Evolutionary conservation across 2,797 vertebrate genomes (phyloP).

Genomic region (Cossypha polioptera): DNA sequence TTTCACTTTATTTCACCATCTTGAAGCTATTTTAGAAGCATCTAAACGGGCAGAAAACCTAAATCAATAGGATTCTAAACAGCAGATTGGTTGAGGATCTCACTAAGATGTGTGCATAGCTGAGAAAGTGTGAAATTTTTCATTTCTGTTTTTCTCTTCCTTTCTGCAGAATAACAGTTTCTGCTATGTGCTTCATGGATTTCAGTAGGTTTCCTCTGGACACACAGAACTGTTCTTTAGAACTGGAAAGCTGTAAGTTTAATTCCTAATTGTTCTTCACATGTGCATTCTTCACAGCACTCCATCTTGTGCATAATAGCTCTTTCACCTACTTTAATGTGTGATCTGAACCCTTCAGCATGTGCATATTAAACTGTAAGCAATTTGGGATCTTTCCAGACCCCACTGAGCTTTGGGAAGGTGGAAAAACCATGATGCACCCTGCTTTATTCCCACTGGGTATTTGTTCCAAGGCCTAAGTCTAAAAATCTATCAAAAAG

Average conservation of each 20-base stretch:
- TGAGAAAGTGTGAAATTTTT: background rate
- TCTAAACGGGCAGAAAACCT: background rate
- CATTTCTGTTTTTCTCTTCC: background rate
- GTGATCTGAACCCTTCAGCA: background rate
- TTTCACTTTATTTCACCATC: background rate
- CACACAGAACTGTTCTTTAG: conserved; percentile 92
- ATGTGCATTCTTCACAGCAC: background rate
- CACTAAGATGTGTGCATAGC: background rate
- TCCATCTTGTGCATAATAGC: background rate
- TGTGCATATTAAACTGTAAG: background rate
- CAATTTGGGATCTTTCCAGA: background rate
- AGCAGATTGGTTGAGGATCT: background rate
- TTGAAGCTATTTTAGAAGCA: background rate
- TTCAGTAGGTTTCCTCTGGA: conserved; percentile 94
- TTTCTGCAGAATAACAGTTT: conserved; percentile 87
- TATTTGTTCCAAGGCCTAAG: background rate
- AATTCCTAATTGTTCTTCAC: background rate
- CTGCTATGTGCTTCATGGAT: conserved; percentile 92
- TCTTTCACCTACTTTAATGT: background rate
- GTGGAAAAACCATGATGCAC: background rate
- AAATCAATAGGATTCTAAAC: background rate
- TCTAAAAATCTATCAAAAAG: background rate
- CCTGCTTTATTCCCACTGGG: background rate
- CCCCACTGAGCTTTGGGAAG: background rate
- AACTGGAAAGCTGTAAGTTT: conserved; percentile 94